A percentile compares a stretch with the other conserved stretches of the same genome.
Evolutionary conservation across 30 jellyfish, hydroid and myxozoan species (phyloP).

Genomic region (Aurelia sp.): DNA sequence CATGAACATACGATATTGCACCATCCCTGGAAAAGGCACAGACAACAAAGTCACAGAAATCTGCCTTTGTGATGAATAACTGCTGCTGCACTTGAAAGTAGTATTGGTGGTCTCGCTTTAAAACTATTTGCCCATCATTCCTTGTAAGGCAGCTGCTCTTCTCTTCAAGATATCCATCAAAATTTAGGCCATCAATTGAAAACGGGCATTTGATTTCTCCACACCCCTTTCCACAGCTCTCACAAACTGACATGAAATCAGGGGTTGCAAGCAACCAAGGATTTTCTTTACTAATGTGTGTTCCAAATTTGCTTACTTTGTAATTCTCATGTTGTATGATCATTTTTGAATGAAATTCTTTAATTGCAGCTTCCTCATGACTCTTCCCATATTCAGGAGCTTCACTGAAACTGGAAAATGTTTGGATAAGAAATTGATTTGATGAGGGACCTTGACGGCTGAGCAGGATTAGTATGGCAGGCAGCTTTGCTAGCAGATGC

Average conservation of each 20-base stretch:
- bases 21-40: too few species aligned
- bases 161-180: too few species aligned
- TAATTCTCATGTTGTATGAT: slow-evolving; percentile 34
- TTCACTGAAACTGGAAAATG: not conserved
- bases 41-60: too few species aligned
- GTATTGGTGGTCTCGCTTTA: too few species aligned
- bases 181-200: too few species aligned
- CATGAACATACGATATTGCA: slow-evolving; percentile 31
- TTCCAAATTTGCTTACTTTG: slow-evolving; percentile 27
- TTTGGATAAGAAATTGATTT: slow-evolving; percentile 24
- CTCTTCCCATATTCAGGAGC: slow-evolving; percentile 13
- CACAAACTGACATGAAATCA: slow-evolving; percentile 38
- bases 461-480: too few species aligned
- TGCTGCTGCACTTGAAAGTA: too few species aligned
- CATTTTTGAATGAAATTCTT: not conserved
- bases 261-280: slow-evolving; percentile 47
- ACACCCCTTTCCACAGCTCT: slow-evolving; percentile 36
- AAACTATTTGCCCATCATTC: too few species aligned
- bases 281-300: slow-evolving; percentile 2
- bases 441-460: slow-evolving; percentile 28
- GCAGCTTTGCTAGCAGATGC: too few species aligned
- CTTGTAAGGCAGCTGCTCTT: too few species aligned
- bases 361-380: slow-evolving; percentile 20
- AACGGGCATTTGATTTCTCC: too few species aligned
- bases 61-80: too few species aligned